Evolutionary conservation across 2,113 vertebrate genomes (phyloP).

Genomic region (Leiothrix lutea): DNA sequence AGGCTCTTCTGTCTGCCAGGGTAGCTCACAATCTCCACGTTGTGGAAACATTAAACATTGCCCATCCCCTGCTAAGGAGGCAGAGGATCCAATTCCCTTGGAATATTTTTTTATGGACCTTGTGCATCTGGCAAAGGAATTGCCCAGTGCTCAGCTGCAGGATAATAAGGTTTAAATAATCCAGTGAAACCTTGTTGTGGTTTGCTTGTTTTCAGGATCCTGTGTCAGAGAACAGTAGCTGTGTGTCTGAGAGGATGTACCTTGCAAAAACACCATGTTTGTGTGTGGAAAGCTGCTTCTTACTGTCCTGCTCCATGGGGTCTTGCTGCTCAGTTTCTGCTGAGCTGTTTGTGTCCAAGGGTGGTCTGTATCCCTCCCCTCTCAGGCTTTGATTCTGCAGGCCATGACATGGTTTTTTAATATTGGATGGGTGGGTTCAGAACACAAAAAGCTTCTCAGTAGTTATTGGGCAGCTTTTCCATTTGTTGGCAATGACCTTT

Average conservation of each 20-base stretch:
- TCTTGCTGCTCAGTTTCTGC: neutral
- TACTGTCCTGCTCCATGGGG: neutral
- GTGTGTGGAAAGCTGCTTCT: neutral
- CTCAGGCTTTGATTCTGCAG: neutral
- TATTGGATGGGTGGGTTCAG: neutral
- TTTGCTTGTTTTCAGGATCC: neutral
- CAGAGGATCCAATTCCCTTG: neutral
- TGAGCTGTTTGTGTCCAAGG: neutral
- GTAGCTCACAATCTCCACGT: fast-evolving
- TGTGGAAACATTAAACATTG: neutral
- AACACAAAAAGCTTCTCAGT: neutral
- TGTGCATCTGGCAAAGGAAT: neutral
- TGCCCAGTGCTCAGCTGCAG: neutral
- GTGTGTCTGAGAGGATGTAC: neutral
- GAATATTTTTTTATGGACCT: neutral
- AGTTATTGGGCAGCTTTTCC: constrained; percentile 13
- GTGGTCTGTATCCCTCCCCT: neutral
- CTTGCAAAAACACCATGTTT: neutral
- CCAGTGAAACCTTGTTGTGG: neutral
- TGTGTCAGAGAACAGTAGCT: neutral
- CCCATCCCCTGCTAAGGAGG: neutral
- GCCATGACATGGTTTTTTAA: neutral
- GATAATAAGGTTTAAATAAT: neutral
- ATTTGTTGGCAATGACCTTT: neutral
- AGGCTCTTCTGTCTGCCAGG: neutral